phyloP scores from a whole-genome alignment of 2,797 vertebrate genomes.

The Galago senegalensis region DNA sequence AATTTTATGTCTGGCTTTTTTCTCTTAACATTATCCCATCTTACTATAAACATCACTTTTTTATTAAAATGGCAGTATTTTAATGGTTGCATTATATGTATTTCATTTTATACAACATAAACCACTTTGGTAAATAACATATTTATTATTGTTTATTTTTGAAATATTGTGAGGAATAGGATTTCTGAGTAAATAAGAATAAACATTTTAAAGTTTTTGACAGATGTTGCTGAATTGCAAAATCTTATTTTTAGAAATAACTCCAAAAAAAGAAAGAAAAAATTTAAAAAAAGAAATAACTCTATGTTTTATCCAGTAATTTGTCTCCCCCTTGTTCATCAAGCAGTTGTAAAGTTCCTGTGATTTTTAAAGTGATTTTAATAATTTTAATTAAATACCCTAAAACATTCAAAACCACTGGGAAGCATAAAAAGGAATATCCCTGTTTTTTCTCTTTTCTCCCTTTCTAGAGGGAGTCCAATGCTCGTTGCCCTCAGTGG shows the following conservation, averaged over 20 bases:
- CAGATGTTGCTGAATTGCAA: not conserved
- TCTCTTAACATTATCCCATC: not conserved
- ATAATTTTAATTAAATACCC: not conserved
- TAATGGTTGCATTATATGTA: not conserved
- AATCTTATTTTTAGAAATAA: conserved; percentile 10
- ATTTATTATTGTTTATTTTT: not conserved
- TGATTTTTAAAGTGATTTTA: conserved; percentile 41
- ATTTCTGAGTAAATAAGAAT: conserved; percentile 13
- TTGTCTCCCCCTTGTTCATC: not conserved
- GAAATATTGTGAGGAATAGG: not conserved
- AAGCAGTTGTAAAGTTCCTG: not conserved
- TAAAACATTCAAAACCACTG: not conserved
- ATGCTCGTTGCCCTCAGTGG: not conserved
- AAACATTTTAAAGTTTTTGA: conserved; percentile 8
- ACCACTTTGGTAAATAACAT: not conserved
- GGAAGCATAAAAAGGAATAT: not conserved
- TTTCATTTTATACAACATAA: not conserved
- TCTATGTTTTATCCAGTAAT: not conserved
- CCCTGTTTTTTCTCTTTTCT: not conserved
- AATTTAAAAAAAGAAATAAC: not conserved
- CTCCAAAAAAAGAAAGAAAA: not conserved
- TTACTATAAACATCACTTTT: not conserved
- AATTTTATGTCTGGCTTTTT: conserved; percentile 7
- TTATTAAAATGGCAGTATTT: not conserved
- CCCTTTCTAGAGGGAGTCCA: not conserved